phyloP scores from a whole-genome alignment of 2,113 vertebrate genomes.

The Oncorhynchus kisutch region DNA sequence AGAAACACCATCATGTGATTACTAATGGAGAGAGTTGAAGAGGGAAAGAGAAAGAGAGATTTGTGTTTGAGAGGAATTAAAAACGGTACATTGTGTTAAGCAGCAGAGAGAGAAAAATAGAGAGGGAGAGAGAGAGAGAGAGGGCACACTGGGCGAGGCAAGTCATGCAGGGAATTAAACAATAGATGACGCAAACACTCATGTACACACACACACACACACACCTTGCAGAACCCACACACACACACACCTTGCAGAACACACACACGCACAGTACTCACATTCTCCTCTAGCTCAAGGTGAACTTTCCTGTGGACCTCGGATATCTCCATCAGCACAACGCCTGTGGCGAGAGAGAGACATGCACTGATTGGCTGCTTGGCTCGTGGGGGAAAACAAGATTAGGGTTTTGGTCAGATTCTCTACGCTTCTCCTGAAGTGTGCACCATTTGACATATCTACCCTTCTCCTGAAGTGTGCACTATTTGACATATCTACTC shows the following conservation, averaged over 20 bases:
- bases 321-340: conserved; percentile 90
- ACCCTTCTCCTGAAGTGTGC: too few relatives aligned
- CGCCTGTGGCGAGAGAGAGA: conserved; percentile 75
- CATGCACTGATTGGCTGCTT: neutral
- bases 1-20: neutral
- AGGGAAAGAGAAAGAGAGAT: too few relatives aligned
- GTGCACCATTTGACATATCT: too few relatives aligned
- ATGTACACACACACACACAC: too few relatives aligned
- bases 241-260: neutral
- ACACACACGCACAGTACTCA: conserved; percentile 65
- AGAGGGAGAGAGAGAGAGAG: too few relatives aligned
- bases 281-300: conserved; percentile 89
- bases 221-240: too few relatives aligned
- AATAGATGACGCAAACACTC: neutral
- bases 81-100: too few relatives aligned
- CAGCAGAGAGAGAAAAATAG: too few relatives aligned
- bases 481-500: too few relatives aligned
- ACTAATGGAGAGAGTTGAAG: neutral
- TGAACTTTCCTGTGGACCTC: conserved; percentile 89
- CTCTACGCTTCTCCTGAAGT: too few relatives aligned
- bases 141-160: neutral
- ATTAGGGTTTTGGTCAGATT: too few relatives aligned
- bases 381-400: neutral
- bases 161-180: neutral
- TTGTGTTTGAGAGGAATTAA: too few relatives aligned